Percentiles rank a stretch among this genome's conserved stretches.
Evolutionary conservation across 2,888 invertebrate species (phyloP).

Genomic region (Gryllus longicercus): DNA sequence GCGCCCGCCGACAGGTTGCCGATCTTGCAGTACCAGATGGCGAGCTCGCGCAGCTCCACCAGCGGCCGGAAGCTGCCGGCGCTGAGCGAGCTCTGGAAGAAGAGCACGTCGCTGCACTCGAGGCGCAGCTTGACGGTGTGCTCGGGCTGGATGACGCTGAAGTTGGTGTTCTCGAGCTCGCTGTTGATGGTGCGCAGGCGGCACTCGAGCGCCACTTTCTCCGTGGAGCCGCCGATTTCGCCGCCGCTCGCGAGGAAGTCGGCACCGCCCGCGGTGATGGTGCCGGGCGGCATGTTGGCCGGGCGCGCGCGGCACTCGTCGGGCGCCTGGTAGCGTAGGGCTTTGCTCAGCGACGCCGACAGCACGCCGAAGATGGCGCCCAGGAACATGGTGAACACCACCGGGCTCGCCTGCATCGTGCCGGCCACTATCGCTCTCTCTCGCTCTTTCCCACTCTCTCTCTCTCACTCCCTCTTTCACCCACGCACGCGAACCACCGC

Average conservation of each 20-base stretch:
- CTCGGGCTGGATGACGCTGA: conserved; percentile 78
- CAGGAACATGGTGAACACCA: conserved; percentile 57
- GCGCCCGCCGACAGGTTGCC: conserved; percentile 77
- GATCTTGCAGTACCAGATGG: conserved; percentile 79
- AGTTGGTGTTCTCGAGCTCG: conserved; percentile 76
- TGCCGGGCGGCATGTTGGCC: conserved; percentile 52
- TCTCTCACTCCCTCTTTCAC: not conserved
- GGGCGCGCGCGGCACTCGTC: conserved; percentile 79
- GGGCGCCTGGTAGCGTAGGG: conserved; percentile 69
- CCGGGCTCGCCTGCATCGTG: conserved; percentile 47
- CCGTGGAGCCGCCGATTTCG: conserved; percentile 37
- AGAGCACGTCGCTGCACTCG: conserved; percentile 75
- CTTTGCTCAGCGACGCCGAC: conserved; percentile 59
- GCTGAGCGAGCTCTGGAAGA: conserved; percentile 74
- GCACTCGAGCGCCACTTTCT: conserved; percentile 69
- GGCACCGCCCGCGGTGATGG: conserved; percentile 56
- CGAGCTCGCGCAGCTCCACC: conserved; percentile 70
- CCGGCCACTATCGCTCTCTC: not conserved
- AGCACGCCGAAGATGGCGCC: conserved; percentile 60
- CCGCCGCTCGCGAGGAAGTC: conserved; percentile 42
- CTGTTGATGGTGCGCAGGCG: conserved; percentile 73
- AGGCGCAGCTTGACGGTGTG: conserved; percentile 71
- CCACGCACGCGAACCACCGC: not conserved
- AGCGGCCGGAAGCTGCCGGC: conserved; percentile 73
- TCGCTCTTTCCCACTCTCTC: too few species aligned